Evolutionary conservation across 2,113 vertebrate genomes (phyloP).

Genomic region (Phrynocephalus versicolor): DNA sequence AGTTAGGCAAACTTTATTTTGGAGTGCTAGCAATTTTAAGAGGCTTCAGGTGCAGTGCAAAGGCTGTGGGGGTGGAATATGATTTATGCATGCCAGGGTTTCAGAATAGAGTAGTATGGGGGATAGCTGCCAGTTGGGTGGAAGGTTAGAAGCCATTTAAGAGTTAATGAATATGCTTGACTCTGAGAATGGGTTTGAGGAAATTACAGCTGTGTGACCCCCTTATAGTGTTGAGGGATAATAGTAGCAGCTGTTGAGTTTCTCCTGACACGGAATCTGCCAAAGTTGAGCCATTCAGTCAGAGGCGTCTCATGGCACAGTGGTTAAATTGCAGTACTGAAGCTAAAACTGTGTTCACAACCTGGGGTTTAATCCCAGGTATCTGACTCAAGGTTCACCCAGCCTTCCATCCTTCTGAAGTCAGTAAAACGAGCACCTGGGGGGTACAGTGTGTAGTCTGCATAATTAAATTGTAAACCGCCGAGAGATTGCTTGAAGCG

Average conservation of each 20-base stretch:
- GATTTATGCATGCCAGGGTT: too few species aligned
- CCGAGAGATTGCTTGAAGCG: too few species aligned
- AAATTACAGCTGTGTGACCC: background rate
- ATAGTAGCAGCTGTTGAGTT: background rate
- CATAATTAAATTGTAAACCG: too few species aligned
- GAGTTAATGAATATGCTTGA: background rate
- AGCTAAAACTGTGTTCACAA: too few species aligned
- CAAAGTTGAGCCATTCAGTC: background rate
- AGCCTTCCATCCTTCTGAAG: too few species aligned
- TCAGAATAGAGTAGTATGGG: background rate
- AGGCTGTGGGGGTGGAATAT: background rate
- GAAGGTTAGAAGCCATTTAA: background rate
- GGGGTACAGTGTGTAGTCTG: too few species aligned
- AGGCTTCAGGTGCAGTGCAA: background rate
- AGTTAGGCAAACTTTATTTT: background rate
- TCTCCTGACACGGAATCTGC: background rate
- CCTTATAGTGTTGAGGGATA: background rate
- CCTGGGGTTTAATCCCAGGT: too few species aligned
- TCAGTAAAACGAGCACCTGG: too few species aligned
- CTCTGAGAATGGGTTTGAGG: background rate
- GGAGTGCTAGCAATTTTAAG: background rate
- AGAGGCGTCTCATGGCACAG: too few species aligned
- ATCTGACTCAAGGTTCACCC: too few species aligned
- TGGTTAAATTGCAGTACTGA: too few species aligned
- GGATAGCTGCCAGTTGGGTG: too few species aligned